Evolutionary conservation across 1,140 invertebrate species (phyloP), one percentile per base, ranked within the genome.

Genomic region (Philotrypesis tridentata): DNA sequence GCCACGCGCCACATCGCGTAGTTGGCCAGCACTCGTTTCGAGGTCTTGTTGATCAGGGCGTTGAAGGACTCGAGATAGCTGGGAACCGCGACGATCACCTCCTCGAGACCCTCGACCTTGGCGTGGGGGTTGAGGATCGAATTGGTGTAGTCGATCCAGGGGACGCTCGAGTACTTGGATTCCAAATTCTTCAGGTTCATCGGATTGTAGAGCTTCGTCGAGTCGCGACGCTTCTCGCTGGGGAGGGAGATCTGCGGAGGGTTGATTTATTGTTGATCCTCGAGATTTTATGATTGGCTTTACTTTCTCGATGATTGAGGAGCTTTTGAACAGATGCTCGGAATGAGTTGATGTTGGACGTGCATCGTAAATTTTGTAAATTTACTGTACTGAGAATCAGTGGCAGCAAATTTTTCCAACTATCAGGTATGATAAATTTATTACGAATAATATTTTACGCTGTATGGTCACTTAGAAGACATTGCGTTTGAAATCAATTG

Each of bases 201-300:
- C 17, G 96, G 95, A 88, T 99, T 98, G 90, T 98, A 98, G 1
- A 98, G 92, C 81, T 96, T 95, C 7, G 96, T 95, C 11, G 96
- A 96, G 90, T 99, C 97, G 82, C 97, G 93, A 77, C 97, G 94
- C 89, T 98, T 96, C 90, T 98, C 97, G 81, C 95, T 93, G 4
- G 97, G 97, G 85, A 97, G 90, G 1, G 96, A 97, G 83, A 97
- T 97, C 96, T 97, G 85, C 0, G 65, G 84, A 75, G 29, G 7
- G 23, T 27, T n/a, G n/a, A n/a, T n/a, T n/a, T n/a, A n/a, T n/a
- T n/a, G n/a, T n/a, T n/a, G n/a, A n/a, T n/a, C n/a, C n/a, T n/a
- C n/a, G n/a, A n/a, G n/a, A n/a, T n/a, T n/a, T n/a, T n/a, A n/a
- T n/a, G n/a, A n/a, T n/a, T 14, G 23, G 23, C 23, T 12, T 25